phyloP scores from a whole-genome alignment of 2,797 vertebrate genomes.

The Sebastes taczanowskii region DNA sequence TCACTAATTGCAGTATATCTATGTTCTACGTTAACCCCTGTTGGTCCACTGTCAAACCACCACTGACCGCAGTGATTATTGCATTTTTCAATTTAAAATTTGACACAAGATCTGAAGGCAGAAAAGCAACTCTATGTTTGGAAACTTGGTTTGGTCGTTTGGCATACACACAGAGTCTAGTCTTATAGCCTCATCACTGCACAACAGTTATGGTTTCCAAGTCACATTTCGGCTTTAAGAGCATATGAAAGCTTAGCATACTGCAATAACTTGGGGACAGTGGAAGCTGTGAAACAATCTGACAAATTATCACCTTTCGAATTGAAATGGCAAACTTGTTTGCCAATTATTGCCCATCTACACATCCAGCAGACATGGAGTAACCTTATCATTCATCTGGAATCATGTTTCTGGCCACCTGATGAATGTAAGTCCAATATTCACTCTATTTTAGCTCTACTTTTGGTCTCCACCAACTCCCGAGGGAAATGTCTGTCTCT shows the following conservation, averaged over 20 bases:
- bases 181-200: neutral
- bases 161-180: neutral
- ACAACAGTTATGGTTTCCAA: neutral
- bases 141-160: neutral
- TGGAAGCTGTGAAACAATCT: neutral
- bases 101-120: neutral
- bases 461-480: neutral
- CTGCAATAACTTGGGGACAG: neutral
- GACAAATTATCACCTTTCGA: neutral
- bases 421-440: neutral
- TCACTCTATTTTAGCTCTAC: neutral
- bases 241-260: neutral
- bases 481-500: neutral
- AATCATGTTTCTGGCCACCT: neutral
- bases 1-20: slow-evolving; percentile 3
- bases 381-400: neutral
- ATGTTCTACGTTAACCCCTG: neutral
- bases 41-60: neutral
- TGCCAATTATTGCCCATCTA: neutral
- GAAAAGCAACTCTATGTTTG: neutral
- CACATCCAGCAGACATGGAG: neutral
- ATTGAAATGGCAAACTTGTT: neutral
- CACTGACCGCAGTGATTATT: slow-evolving; percentile 2
- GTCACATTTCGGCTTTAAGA: neutral
- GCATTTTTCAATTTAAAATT: neutral